Evolutionary conservation across 2,113 vertebrate genomes (phyloP).

Genomic region (Lophochroa leadbeateri): DNA sequence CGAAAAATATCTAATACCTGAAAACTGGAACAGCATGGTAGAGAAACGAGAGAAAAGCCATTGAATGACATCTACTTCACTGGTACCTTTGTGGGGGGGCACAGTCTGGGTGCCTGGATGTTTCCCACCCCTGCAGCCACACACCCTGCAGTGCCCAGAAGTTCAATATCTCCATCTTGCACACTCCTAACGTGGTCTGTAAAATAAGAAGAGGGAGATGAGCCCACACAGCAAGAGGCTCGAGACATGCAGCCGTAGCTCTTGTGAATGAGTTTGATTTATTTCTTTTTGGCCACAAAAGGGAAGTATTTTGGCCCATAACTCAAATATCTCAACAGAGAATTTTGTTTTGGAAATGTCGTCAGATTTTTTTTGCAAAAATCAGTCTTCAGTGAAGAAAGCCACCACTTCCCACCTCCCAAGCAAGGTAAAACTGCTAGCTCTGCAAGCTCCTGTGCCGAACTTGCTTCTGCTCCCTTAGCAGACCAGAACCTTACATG

Average conservation of each 20-base stretch:
- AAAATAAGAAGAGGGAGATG: background rate
- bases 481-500: constrained; percentile 33
- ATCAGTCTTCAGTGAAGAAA: background rate
- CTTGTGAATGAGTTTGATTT: background rate
- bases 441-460: background rate
- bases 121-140: background rate
- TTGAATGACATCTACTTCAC: background rate
- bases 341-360: background rate
- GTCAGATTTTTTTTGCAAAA: background rate
- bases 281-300: background rate
- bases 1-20: background rate
- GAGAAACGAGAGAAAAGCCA: background rate
- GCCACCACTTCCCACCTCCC: background rate
- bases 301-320: background rate
- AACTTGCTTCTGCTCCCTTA: background rate
- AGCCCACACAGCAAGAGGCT: background rate
- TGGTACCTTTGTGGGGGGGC: background rate
- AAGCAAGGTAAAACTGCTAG: background rate
- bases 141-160: background rate
- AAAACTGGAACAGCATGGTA: background rate
- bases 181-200: background rate
- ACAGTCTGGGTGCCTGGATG: background rate
- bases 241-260: background rate
- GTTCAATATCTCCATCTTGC: accelerated
- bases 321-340: background rate